phyloP scores from a whole-genome alignment of 2,113 vertebrate species.

The Etheostoma cragini region DNA sequence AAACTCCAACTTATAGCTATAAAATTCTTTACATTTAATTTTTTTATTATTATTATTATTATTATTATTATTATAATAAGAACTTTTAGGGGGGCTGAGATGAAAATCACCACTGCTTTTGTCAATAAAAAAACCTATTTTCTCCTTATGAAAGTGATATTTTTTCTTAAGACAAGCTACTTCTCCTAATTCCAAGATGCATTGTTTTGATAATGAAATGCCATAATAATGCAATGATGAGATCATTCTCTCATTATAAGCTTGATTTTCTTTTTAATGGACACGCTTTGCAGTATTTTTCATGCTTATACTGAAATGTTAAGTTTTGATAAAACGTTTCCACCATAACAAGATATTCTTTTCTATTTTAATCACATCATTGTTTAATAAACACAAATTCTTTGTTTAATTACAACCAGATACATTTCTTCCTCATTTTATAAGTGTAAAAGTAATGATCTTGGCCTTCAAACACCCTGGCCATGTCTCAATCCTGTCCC shows the following conservation, averaged over 20 bases:
- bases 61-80: too few relatives aligned
- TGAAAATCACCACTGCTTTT: too few relatives aligned
- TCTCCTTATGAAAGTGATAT: too few relatives aligned
- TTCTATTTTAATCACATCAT: not conserved
- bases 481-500: slow-evolving; percentile 14
- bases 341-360: not conserved
- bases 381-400: not conserved
- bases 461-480: slow-evolving; percentile 4
- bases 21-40: too few relatives aligned
- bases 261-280: too few relatives aligned
- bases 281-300: not conserved
- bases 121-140: too few relatives aligned
- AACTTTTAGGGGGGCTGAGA: too few relatives aligned
- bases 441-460: not conserved
- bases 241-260: not conserved
- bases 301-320: not conserved
- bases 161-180: too few relatives aligned
- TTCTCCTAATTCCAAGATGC: not conserved
- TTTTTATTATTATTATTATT: too few relatives aligned
- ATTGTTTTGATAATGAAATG: not conserved
- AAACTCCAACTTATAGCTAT: too few relatives aligned
- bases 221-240: not conserved
- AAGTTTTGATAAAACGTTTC: not conserved
- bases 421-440: not conserved
- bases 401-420: not conserved